Base-by-base conservation (phyloP, 1,140 invertebrate species). In the Trypoxylus dichotomus region DNA sequence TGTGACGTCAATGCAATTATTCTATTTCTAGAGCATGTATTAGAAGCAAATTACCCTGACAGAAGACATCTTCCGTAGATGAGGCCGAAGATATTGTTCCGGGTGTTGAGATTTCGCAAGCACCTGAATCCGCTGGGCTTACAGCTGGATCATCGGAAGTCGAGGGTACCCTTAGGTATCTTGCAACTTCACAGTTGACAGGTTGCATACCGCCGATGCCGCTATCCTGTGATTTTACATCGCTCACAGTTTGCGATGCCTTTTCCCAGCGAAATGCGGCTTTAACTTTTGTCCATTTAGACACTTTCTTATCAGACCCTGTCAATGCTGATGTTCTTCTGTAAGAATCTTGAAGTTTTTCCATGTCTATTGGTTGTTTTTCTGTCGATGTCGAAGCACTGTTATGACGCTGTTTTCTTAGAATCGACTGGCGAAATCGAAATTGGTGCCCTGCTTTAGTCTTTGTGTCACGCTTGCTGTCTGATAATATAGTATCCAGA, bases 211-310 rank as follows among this genome's bases (percentile, higher is more conserved):
- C 80, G 73, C 87, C 82, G 43, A 85, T 83, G 25, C 86, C 84
- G 74, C 85, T 85, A 76, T 89, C 88, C 47, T 85, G 85, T 1
- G 82, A 87, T 80, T 86, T 87, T 13, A 84, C 80, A 77, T 83
- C 83, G 41, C 79, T 82, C 3, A 84, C 84, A 3, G 78, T 84
- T 15, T 85, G 83, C 13, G 87, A 86, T 6, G 90, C 90, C n/a
- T 88, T 89, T 81, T 93, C 92, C 92, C 90, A 94, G 81, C 91
- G 92, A 79, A 95, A 93, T 11, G 93, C 94, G 24, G 93, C 93
- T 85, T 94, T 94, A 8, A 95, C 94, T 84, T 92, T 91, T 1
- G 92, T 94, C 94, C 94, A 95, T 82, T 94, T 94, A 0, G 93
- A 94, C 8, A 93, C 89, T 84, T 93, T 90, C 24, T 87, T 86